These are phyloP conservation scores for Micromussa lordhowensis DNA, from an alignment of 92 coral and sea anemone species.

Conservation along the genomic window DNA sequence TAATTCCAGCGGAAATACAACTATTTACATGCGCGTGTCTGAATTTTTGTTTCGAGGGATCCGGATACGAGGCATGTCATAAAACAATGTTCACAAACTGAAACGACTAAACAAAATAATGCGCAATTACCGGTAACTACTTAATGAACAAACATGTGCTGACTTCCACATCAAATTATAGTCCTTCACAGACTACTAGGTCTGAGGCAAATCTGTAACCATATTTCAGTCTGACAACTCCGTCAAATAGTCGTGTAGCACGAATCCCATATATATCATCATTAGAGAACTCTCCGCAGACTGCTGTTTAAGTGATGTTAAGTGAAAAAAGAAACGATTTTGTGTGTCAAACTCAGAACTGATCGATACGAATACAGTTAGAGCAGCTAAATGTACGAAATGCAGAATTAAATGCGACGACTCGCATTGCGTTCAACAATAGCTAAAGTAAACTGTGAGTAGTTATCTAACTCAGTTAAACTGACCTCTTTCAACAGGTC, in stretches of 20 bases:
- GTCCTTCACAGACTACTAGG: neutral
- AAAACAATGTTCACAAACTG: neutral
- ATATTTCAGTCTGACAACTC: neutral
- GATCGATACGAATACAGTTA: neutral
- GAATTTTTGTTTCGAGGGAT: neutral
- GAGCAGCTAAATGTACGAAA: neutral
- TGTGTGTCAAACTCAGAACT: neutral
- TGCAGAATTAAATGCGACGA: neutral
- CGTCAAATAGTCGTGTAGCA: neutral
- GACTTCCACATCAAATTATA: neutral
- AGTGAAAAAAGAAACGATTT: neutral
- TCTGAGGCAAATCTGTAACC: neutral
- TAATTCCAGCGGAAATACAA: neutral
- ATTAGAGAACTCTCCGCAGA: neutral
- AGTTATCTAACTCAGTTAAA: too few relatives aligned
- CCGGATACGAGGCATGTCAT: neutral
- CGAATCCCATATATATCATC: neutral
- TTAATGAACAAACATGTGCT: neutral
- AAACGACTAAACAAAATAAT: neutral
- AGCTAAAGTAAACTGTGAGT: neutral
- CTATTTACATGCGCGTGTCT: neutral
- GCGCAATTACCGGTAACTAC: neutral
- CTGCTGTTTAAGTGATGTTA: neutral
- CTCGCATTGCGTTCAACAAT: neutral
- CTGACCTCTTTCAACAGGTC: neutral